Evolutionary conservation across 2,797 vertebrate genomes (phyloP).

Genomic region (Capromys pilorides): DNA sequence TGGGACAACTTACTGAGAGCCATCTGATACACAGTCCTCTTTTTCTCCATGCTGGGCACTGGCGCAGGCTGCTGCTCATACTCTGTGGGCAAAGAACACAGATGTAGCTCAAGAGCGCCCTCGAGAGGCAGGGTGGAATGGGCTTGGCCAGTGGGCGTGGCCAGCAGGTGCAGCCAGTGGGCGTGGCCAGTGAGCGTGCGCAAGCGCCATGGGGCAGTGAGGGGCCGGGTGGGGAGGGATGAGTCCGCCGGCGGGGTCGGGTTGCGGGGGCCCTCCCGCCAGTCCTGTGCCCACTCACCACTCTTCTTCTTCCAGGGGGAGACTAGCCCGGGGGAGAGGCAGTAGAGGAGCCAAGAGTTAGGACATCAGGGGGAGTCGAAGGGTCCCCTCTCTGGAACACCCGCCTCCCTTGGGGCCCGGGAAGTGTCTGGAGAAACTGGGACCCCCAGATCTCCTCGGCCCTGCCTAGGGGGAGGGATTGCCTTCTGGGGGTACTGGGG

Average conservation of each 20-base stretch:
- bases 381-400: conserved; percentile 69
- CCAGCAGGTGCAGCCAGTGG: conserved; percentile 12
- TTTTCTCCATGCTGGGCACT: conserved; percentile 92
- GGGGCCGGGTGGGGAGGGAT: conserved; percentile 61
- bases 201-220: conserved; percentile 59
- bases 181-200: conserved; percentile 13
- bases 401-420: conserved; percentile 63
- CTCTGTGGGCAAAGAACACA: conserved; percentile 85
- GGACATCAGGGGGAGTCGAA: conserved; percentile 69
- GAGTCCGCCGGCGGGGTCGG: conserved; percentile 29
- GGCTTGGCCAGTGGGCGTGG: conserved; percentile 25
- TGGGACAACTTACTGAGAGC: conserved; percentile 91
- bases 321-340: conserved; percentile 85
- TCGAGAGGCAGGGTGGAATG: accelerated
- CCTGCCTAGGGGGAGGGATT: neutral
- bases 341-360: conserved; percentile 80
- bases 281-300: conserved; percentile 87
- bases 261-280: conserved; percentile 70
- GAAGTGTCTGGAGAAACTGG: neutral
- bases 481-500: neutral
- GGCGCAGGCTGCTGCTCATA: conserved; percentile 91
- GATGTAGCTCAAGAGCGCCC: conserved; percentile 11
- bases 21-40: conserved; percentile 98
- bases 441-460: neutral
- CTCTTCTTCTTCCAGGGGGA: conserved; percentile 96